Evolutionary conservation across 2,888 invertebrate species (phyloP), one percentile per base, ranked within the genome.

Genomic region (Molorchus minor): DNA sequence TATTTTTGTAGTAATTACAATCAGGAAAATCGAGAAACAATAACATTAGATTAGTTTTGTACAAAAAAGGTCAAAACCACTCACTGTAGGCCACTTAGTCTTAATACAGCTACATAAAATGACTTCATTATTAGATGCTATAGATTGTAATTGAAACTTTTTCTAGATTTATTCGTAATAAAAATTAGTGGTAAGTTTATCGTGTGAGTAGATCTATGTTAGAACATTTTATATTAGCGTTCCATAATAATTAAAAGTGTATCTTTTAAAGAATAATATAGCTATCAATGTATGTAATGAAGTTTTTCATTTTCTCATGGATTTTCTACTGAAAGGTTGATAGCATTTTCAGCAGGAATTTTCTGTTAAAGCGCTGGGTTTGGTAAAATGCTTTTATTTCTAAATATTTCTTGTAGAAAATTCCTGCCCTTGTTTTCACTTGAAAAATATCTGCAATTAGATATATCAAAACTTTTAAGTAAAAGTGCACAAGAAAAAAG

Each of bases 41-140:
- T 58, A 67, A 57, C 55, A 63, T 59, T 65, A 64, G 62, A 60
- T 47, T 72, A 73, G 71, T 73, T 73, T 73, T 73, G 64, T 73
- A 73, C 73, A 71, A 70, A 68, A 67, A n/a, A 65, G 64, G 45
- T 40, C 33, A 29, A 49, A 40, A 38, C 45, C 45, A 19, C 35
- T 45, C 46, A 25, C 35, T 35, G 60, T 54, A 56, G 67, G 64
- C 66, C 57, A 68, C 70, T 70, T 70, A 60, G 62, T 68, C 64
- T 65, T 65, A 59, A 68, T 65, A 69, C 68, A 62, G 65, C 64
- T 58, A 54, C 62, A 60, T 46, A 57, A 44, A 44, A n/a, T 35
- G 19, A 35, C 20, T 15, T 20, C 12, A 30, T 5, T 36, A 45
- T 3, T 21, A 38, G 19, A n/a, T 38, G 46, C 15, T 52, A 55